Base-by-base conservation (phyloP, 1,140 invertebrate genomes). In the Saxidomus purpurata region DNA sequence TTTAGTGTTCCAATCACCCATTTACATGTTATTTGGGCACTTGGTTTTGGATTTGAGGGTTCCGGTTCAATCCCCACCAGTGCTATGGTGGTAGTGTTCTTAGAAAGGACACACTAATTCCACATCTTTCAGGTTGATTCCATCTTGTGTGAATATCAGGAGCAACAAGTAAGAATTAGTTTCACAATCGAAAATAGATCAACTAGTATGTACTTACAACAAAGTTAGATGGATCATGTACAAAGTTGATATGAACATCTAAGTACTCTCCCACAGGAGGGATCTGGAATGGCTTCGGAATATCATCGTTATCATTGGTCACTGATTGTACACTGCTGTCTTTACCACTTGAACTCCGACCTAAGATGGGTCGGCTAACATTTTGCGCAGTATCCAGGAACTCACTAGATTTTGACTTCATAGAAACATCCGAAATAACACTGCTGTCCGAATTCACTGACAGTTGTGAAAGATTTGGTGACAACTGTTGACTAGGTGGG, bases 151-250 rank as follows among this genome's bases (percentile, higher is more conserved):
- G n/a, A n/a, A n/a, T n/a, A n/a, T n/a, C n/a, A n/a, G n/a, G n/a
- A n/a, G n/a, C n/a, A n/a, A n/a, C n/a, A n/a, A n/a, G n/a, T n/a
- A n/a, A n/a, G n/a, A n/a, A n/a, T n/a, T n/a, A n/a, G n/a, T n/a
- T n/a, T n/a, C n/a, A n/a, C n/a, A n/a, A n/a, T n/a, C n/a, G n/a
- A n/a, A n/a, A n/a, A n/a, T n/a, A n/a, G n/a, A n/a, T n/a, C n/a
- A n/a, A n/a, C n/a, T n/a, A n/a, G n/a, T 43, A 19, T 55, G 17
- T 55, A 91, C 91, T 89, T 55, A 92, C 91, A 52, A 89, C 84
- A 90, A 92, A 92, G 47, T 90, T 90, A 22, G 59, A 82, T 22
- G 91, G 91, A 43, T 91, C 88, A 38, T 55, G 34, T 2, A 89
- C 67, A 36, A 40, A 85, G 34, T 74, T 47, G 4, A 92, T 76